Base-by-base conservation (phyloP, 2,888 invertebrate genomes). In the Drosophila sordidula region DNA sequence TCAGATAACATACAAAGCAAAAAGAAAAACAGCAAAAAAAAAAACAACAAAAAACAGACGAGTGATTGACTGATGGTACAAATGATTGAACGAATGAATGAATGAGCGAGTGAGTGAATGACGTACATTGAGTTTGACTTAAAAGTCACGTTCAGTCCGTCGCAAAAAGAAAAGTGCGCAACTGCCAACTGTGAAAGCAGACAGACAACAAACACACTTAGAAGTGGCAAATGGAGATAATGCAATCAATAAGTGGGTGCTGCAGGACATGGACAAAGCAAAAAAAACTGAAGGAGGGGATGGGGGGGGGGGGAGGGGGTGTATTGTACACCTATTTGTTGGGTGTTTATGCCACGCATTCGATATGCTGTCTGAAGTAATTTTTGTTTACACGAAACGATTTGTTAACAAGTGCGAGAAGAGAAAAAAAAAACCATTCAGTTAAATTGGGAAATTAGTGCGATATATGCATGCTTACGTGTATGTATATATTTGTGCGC, bases 401-500 rank as follows among this genome's bases (percentile, higher is more conserved):
- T 68, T 87, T 85, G 86, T 89, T 87, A 89, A 87, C 83, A 89
- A 89, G 86, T 85, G 87, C 64, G 62, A 87, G 62, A 89, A 77
- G 70, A 45, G 34, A 39, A 63, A 14, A 29, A 39, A 63, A 14
- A 29, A 42, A 67, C 52, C 55, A 75, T 58, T 32, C 51, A 57
- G 45, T 54, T 42, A 74, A 75, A 85, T 87, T 79, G 79, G 70
- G 86, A 85, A 89, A 88, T 75, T 73, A 71, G 73, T 78, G 61
- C 45, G 61, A 58, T 29, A 32, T 36, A 42, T 25, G 56, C 9
- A 25, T 6, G n/a, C 11, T 6, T 22, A 5, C 12, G 8, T 14
- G 4, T 25, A 34, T 12, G 1, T 4, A 9, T 22, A 18, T 16
- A n/a, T 47, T 42, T 49, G 44, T 38, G 49, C 9, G 16, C 45